Base-by-base conservation (phyloP, 2,113 vertebrate genomes). In the Peromyscus californicus region DNA sequence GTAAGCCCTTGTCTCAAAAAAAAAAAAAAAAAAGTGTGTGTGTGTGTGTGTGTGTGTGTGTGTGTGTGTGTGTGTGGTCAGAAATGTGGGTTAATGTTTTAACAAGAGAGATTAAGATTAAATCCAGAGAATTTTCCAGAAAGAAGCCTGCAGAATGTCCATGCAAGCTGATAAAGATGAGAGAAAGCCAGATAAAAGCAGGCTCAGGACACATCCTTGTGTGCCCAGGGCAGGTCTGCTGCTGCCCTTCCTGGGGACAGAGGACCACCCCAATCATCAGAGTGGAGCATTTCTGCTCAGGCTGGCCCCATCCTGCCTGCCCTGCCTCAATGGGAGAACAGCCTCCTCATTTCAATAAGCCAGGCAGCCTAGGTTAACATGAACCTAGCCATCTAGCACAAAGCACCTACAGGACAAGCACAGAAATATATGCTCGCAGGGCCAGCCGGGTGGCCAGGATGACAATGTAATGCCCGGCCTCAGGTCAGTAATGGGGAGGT, bases 401-500 rank as follows among this genome's bases (percentile, higher is more conserved):
- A 96, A 90, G 78, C 65, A 74, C 82, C 87, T 93, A 91, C 78
- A 96, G 93, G 97, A 95, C 97, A 96, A 85, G 93, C 91, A 80
- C 82, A 11, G 0, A 84, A 94, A 97, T 96, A 95, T 91, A 96
- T 24, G 89, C 91, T 84, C 7, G 63, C 33, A 86, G 91, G 97
- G 94, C 87, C 92, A 90, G 95, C 61, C 1, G 72, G 90, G 89
- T 87, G 95, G 79, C 96, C 93, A 26, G 96, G 95, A 96, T 95
- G 69, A 94, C 94, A 91, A n/a, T 72, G 96, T 91, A 93, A 94
- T 91, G 96, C 95, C 98, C 87, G 1, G 95, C 93, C 93, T 67
- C 2, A 0, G 97, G 97, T 97, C 98, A 97, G 97, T 97, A 97
- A 97, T 97, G 98, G 96, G 96, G 94, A 94, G 93, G 91, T 94